Conservation (phyloP, 2,113 vertebrate genomes). For the Eulemur macaco region DNA sequence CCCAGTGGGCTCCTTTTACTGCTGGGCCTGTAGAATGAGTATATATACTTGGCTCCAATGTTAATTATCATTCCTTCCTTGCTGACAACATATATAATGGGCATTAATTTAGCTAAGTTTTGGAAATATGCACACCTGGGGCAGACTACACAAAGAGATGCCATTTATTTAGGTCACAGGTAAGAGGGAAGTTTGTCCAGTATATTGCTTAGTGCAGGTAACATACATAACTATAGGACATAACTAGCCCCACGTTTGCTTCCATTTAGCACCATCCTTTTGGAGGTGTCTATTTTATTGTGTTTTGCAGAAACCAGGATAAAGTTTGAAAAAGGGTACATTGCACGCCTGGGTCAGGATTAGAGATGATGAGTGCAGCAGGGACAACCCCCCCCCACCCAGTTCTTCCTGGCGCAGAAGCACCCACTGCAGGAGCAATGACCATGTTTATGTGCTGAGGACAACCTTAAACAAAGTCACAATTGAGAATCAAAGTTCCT, state of each 20-base stretch:
- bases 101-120: not conserved
- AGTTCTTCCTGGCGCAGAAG: not conserved
- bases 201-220: not conserved
- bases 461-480: not conserved
- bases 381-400: accelerated
- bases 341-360: not conserved
- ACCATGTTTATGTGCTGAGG: not conserved
- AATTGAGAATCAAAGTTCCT: no score
- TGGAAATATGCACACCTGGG: not conserved
- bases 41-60: not conserved
- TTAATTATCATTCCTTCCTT: not conserved
- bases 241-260: not conserved
- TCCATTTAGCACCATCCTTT: not conserved
- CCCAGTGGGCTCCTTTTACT: not conserved
- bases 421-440: no score
- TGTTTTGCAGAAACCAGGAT: not conserved
- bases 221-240: accelerated
- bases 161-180: not conserved
- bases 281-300: not conserved
- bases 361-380: not conserved
- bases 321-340: not conserved
- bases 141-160: not conserved
- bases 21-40: not conserved
- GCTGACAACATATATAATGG: not conserved
- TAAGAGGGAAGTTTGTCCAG: not conserved